Evolutionary conservation across 64 coral and sea anemone genomes (phyloP).

Genomic region (Montipora efflorescens): DNA sequence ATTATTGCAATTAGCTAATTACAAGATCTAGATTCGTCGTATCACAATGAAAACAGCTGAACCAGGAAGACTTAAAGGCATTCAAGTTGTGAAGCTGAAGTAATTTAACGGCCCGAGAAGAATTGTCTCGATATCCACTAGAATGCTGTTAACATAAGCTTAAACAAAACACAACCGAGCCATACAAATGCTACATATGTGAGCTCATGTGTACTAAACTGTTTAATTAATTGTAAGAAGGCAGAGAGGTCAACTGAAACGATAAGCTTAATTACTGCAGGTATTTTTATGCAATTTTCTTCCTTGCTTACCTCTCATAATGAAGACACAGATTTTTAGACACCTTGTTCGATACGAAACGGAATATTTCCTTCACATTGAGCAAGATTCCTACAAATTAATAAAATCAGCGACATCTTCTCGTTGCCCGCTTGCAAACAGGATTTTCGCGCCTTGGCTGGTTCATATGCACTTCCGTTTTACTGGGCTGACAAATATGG

Average conservation of each 20-base stretch:
- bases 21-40: neutral
- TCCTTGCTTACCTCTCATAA: neutral
- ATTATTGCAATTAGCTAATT: neutral
- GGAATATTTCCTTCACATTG: neutral
- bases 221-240: too few species aligned
- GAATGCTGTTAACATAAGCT: neutral
- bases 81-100: neutral
- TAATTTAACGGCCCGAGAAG: neutral
- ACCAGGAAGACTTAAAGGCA: neutral
- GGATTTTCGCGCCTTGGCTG: slow-evolving; percentile 23
- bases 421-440: neutral
- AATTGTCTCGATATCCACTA: neutral
- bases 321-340: neutral
- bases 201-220: too few species aligned
- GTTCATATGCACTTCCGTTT: slow-evolving; percentile 1
- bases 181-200: neutral
- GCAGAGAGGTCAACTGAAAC: too few species aligned
- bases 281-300: neutral
- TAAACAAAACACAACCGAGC: neutral
- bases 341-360: neutral
- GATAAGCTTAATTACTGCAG: too few species aligned
- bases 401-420: neutral
- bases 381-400: neutral
- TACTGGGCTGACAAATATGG: neutral
- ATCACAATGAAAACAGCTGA: slow-evolving; percentile 33